Evolutionary conservation across 2,888 invertebrate species (phyloP), one percentile per base, ranked within the genome.

Genomic region (Danaus chrysippus): DNA sequence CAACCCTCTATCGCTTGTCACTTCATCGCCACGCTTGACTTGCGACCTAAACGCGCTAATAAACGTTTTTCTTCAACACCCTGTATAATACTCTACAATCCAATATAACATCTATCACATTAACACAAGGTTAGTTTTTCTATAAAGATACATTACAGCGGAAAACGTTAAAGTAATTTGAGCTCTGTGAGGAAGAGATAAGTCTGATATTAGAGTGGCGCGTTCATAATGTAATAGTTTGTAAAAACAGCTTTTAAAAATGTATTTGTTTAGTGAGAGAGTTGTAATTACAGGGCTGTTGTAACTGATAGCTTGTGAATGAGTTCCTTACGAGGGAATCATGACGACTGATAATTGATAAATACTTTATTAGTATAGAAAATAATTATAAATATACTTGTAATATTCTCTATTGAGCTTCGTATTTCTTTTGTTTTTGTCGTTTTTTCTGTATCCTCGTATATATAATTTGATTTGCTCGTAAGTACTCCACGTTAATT

Each of bases 21-120:
- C 86, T 85, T 79, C 84, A 73, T 76, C 67, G 75, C 74, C 81
- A 82, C 86, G 88, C 82, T 83, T 76, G 80, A 83, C 80, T 84
- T 77, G 78, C 81, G 70, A 75, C 76, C 76, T 74, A 77, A 84
- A 86, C 81, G 84, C 77, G 82, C 84, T 86, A 86, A 86, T 87
- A 87, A 87, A 86, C 83, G 84, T 83, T 86, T 85, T 83, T 82
- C 76, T 81, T 74, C 76, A 71, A 71, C 66, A 73, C 71, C 74
- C 75, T 74, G 72, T 71, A 54, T 74, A 68, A 74, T 74, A 75
- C 78, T 79, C 71, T 72, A 56, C 62, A 68, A 11, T 19, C 15
- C 11, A 74, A 60, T 68, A 61, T 65, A 41, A 57, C 69, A 71
- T 65, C 61, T 76, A 70, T 23, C 10, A 0, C 6, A 41, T 13